These are phyloP conservation scores for Leptothorax acervorum DNA, from an alignment of 2,888 invertebrate species.

Conservation along the genomic window DNA sequence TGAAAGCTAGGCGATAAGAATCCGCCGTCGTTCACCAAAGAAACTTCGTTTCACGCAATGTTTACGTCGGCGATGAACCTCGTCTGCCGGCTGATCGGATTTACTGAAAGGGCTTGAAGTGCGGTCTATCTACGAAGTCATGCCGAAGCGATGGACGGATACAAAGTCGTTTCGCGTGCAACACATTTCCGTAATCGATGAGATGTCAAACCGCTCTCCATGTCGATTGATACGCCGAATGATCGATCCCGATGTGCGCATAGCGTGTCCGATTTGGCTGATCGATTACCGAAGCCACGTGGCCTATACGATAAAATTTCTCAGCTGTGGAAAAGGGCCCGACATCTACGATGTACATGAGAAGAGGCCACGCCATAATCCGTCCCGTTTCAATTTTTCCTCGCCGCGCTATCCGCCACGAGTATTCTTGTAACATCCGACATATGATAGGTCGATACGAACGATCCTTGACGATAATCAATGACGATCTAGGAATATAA, in stretches of 20 bases:
- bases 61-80: slow-evolving; percentile 7
- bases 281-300: neutral
- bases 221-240: neutral
- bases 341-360: neutral
- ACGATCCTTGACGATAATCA: slow-evolving; percentile 20
- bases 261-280: neutral
- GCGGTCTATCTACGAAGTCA: slow-evolving; percentile 1
- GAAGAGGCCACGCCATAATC: neutral
- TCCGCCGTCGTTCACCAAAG: slow-evolving; percentile 4
- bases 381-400: neutral
- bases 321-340: slow-evolving; percentile 48
- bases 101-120: neutral
- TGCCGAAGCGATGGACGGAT: neutral
- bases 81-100: neutral
- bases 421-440: neutral
- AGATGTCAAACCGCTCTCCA: neutral
- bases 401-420: neutral
- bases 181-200: slow-evolving; percentile 8
- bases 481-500: neutral
- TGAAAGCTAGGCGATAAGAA: slow-evolving; percentile 6
- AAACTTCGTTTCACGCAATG: slow-evolving; percentile 33
- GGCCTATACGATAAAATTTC: slow-evolving; percentile 51
- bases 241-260: neutral
- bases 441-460: neutral
- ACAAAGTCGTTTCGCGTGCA: neutral